Base-by-base conservation (phyloP, 2,888 invertebrate species). In the Hydroisotoma schaefferi region DNA sequence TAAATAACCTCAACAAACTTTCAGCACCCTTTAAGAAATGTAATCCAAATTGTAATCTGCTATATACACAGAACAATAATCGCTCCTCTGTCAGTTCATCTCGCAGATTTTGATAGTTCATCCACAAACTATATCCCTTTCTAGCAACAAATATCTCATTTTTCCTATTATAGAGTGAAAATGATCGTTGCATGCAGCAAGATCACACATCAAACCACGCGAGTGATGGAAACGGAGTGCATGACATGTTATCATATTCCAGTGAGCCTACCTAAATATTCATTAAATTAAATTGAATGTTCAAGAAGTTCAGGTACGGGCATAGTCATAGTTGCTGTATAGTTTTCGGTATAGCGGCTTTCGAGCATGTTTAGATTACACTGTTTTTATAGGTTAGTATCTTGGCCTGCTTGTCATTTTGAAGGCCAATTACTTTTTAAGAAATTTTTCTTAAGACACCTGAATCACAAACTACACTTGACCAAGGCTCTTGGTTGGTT, bases 381-480 rank as follows among this genome's bases (percentile, higher is more conserved):
- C n/a, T n/a, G n/a, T n/a, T n/a, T n/a, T n/a, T n/a, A n/a, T n/a
- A n/a, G n/a, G n/a, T n/a, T n/a, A n/a, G n/a, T n/a, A 40, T 40
- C 15, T 40, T 40, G 15, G 20, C 40, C 40, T 40, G n/a, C 40
- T 40, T 52, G 51, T 20, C 29, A 37, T 29, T 27, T 28, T 29
- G 51, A 52, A 52, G 51, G 51, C 27, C 51, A 37, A 52, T 52
- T 52, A 52, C 51, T 52, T 52, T 52, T 52, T 27, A 29, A 49
- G 51, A 52, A 52, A 52, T 52, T 52, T n/a, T n/a, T n/a, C n/a
- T n/a, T n/a, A n/a, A n/a, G n/a, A n/a, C n/a, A n/a, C n/a, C n/a
- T n/a, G n/a, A n/a, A n/a, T n/a, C n/a, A n/a, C n/a, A n/a, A n/a
- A n/a, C n/a, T n/a, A n/a, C n/a, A n/a, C n/a, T n/a, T n/a, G n/a